Percentiles rank a stretch among this genome's conserved stretches.
Conservation (phyloP, 1,140 invertebrate species). For the Trachymyrmex septentrionalis region DNA sequence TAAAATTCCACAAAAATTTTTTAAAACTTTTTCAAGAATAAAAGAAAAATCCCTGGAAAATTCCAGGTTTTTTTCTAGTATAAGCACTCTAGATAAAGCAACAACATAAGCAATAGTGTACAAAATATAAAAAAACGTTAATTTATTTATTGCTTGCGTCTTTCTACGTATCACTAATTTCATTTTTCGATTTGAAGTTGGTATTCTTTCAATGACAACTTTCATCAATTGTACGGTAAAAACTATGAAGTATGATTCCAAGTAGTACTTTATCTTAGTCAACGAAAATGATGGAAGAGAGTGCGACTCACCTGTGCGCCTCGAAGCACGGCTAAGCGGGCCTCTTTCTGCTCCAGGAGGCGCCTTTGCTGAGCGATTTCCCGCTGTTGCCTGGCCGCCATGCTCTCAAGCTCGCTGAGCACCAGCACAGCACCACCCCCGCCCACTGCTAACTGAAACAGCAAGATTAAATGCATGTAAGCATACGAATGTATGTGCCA, state of each 20-base stretch:
- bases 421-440: conserved; percentile 93
- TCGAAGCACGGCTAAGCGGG: conserved; percentile 91
- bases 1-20: too few relatives aligned
- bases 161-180: too few relatives aligned
- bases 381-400: conserved; percentile 97
- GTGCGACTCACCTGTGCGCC: conserved; percentile 83
- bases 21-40: too few relatives aligned
- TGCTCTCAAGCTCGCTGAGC: conserved; percentile 97
- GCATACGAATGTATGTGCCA: conserved; percentile 34
- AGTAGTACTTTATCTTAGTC: neutral
- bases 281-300: neutral
- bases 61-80: too few relatives aligned
- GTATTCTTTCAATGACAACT: neutral
- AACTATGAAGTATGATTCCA: neutral
- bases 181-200: neutral
- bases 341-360: conserved; percentile 97
- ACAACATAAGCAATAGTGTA: too few relatives aligned
- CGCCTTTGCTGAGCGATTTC: conserved; percentile 98
- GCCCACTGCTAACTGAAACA: conserved; percentile 94
- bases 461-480: conserved; percentile 75
- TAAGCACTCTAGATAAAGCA: too few relatives aligned
- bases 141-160: too few relatives aligned
- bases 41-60: too few relatives aligned
- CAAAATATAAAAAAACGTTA: too few relatives aligned
- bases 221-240: neutral